A percentile compares a stretch with the other conserved stretches of the same genome.
Evolutionary conservation across 2,888 invertebrate species (phyloP).

Genomic region (Pandemis heparana): DNA sequence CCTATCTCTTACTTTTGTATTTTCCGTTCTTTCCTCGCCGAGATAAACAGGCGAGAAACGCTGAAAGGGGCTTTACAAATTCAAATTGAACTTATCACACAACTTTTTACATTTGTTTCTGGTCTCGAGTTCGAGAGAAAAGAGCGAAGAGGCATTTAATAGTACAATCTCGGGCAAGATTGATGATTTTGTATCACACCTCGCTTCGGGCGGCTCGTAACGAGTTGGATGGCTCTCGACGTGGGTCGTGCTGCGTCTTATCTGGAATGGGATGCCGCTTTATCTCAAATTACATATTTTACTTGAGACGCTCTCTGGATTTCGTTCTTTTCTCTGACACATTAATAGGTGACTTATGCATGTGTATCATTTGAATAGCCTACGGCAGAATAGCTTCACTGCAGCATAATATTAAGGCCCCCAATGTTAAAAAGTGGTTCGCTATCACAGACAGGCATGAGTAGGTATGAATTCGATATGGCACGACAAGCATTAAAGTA

Average conservation of each 20-base stretch:
- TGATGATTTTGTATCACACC: conserved; percentile 86
- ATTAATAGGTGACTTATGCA: conserved; percentile 32
- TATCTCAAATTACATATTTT: conserved; percentile 86
- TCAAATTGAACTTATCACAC: conserved; percentile 86
- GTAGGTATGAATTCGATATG: background rate
- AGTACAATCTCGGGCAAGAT: conserved; percentile 85
- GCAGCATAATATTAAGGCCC: background rate
- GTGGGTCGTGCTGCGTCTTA: conserved; percentile 83
- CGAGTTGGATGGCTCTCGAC: conserved; percentile 82
- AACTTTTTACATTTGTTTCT: conserved; percentile 87
- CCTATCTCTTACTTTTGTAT: conserved; percentile 86
- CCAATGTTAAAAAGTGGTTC: background rate
- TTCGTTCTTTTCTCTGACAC: conserved; percentile 64
- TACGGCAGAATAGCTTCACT: too few species aligned
- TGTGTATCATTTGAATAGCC: background rate
- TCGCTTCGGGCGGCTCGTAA: conserved; percentile 85
- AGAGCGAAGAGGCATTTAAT: conserved; percentile 85
- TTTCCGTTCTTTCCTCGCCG: conserved; percentile 81
- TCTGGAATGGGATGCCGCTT: conserved; percentile 84
- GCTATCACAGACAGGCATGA: background rate
- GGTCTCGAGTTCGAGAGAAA: conserved; percentile 83
- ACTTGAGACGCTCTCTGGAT: conserved; percentile 78
- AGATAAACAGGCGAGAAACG: conserved; percentile 86
- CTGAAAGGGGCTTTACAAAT: conserved; percentile 86
- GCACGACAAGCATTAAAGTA: background rate